Base-by-base conservation (phyloP, 1,140 invertebrate species). In the Conus ventricosus region DNA sequence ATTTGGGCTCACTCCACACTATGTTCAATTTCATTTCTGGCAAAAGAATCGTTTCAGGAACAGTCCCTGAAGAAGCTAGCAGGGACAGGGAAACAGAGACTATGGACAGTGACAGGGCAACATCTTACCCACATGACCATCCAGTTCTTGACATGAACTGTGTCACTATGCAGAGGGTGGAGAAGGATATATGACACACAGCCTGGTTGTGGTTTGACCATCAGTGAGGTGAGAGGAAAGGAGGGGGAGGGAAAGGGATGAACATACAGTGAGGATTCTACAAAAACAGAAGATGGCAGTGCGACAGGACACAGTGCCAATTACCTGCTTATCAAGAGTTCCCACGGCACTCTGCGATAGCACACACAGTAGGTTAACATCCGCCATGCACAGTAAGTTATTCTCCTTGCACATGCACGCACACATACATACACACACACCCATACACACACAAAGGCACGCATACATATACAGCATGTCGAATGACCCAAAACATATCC, bases 301-400 rank as follows among this genome's bases (percentile, higher is more conserved):
- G 67, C 67, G 6, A n/a, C 67, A 71, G 67, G 67, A 71, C 20
- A 71, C 67, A n/a, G 15, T 15, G 80, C 27, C 80, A 54, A 27
- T 89, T 89, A 89, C 89, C 89, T 89, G 89, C 83, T 86, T 89
- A 85, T 89, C 89, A 55, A 87, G 80, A 39, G 87, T 25, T 54
- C 89, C 89, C 53, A 89, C 63, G 67, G 80, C 82, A 85, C 86
- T 89, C 89, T 89, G 86, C 54, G 57, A 89, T 55, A 63, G 83
- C 81, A 84, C 53, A 88, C 67, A 85, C 51, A 88, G 27, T 51
- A 84, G 54, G 57, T 84, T 84, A 84, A 84, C 82, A 20, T 39
- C 39, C 39, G 57, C 57, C 57, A 60, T 60, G 57, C 57, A 60
- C 57, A 60, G 57, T 15, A 60, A 60, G 39, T 39, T 39, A 39